phyloP scores from a whole-genome alignment of 2,797 vertebrate genomes.

The Acomys russatus region DNA sequence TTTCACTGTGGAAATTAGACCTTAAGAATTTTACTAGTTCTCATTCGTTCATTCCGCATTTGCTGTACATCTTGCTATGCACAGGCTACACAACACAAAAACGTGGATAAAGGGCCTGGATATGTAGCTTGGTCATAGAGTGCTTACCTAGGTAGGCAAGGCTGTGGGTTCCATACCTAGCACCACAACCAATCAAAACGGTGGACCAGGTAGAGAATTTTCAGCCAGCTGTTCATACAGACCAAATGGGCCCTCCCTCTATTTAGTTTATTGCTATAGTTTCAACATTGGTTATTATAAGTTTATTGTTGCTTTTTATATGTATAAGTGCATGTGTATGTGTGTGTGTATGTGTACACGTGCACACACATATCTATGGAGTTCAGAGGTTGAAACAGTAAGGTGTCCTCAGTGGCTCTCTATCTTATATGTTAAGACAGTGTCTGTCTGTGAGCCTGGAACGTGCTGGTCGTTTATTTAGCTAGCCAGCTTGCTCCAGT shows the following conservation, averaged over 20 bases:
- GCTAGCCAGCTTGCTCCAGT: background rate
- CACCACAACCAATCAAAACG: background rate
- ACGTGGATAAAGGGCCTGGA: background rate
- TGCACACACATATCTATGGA: background rate
- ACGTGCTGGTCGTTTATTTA: background rate
- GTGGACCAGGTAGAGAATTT: background rate
- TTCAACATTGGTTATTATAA: slow-evolving; percentile 16
- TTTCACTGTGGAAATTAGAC: background rate
- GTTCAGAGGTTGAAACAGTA: background rate
- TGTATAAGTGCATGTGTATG: background rate
- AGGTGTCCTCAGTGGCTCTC: background rate
- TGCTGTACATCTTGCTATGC: background rate
- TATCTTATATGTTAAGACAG: background rate
- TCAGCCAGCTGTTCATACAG: background rate
- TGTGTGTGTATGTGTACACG: background rate
- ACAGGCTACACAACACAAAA: background rate
- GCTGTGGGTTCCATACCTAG: background rate
- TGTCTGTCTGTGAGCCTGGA: background rate
- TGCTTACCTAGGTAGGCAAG: background rate
- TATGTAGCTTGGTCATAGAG: background rate
- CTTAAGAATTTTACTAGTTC: background rate
- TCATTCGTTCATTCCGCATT: background rate
- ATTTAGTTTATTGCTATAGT: slow-evolving; percentile 1
- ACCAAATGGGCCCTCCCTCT: background rate
- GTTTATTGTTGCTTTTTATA: background rate